Percentiles rank a stretch among this genome's conserved stretches.
phyloP scores from a whole-genome alignment of 2,113 vertebrate genomes.

The Crotalus tigris region DNA sequence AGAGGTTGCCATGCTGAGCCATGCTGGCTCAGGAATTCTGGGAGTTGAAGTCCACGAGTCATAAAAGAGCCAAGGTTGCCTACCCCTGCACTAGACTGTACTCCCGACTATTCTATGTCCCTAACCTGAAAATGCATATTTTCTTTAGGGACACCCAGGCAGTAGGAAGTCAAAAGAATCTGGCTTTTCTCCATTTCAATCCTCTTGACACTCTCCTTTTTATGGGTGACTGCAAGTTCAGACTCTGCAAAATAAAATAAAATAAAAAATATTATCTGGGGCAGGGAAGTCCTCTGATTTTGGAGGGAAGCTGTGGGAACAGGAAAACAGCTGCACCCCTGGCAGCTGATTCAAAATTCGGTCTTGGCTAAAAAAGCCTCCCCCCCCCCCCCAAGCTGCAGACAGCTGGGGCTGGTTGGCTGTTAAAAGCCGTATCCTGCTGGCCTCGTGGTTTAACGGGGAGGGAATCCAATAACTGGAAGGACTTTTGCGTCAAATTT shows the following conservation, averaged over 20 bases:
- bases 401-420: not conserved
- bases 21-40: too few relatives aligned
- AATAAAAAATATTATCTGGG: not conserved
- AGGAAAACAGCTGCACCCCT: not conserved
- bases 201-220: not conserved
- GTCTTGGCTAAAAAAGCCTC: not conserved
- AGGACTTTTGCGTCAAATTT: not conserved
- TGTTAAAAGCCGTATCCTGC: not conserved
- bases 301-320: not conserved
- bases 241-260: too few relatives aligned
- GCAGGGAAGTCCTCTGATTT: too few relatives aligned
- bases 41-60: too few relatives aligned
- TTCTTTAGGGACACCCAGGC: not conserved
- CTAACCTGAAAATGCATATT: not conserved
- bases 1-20: too few relatives aligned
- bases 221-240: not conserved
- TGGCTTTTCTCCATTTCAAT: not conserved
- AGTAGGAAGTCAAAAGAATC: too few relatives aligned
- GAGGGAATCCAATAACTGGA: not conserved
- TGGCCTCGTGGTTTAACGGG: not conserved
- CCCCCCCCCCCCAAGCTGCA: not conserved
- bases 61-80: too few relatives aligned
- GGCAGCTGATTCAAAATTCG: not conserved
- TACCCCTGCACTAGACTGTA: not conserved
- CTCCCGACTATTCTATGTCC: too few relatives aligned